Base-by-base conservation (phyloP, 2,888 invertebrate genomes). In the Zele albiditarsus region DNA sequence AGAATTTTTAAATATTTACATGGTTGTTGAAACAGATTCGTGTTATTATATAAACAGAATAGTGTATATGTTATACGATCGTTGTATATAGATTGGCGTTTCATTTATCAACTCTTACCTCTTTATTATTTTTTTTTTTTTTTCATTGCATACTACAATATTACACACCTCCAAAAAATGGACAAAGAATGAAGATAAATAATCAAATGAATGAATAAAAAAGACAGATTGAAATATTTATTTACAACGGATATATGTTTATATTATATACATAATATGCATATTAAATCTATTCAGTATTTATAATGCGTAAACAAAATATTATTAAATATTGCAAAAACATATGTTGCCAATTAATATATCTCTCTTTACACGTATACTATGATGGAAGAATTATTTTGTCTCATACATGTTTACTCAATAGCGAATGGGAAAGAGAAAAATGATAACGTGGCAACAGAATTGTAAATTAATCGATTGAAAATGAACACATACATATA, bases 1-100 rank as follows among this genome's bases (percentile, higher is more conserved):
- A 71, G 77, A 69, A 77, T 82, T 81, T 81, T 79, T 81, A 82
- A 80, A 81, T 80, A 81, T 82, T 82, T 82, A 81, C 76, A 77
- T 81, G 80, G 20, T 79, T 80, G 79, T 81, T 83, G 76, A 79
- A 20, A 79, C 77, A 77, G 5, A 75, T 78, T 79, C 75, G 77
- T 82, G 81, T 82, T 82, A 81, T 80, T 53, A 53, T 20, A 23
- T 53, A 53, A 20, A 80, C 67, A 65, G 78, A 77, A 74, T 38
- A 38, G 69, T 75, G 73, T 79, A 73, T 78, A 77, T 63, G 16
- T 60, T 69, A 75, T 71, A 33, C 58, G 20, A 60, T 71, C 16
- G 38, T 63, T 71, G 71, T 71, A 71, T 23, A 53, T 49, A 33
- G 12, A 71, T 28, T 20, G 33, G 10, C 16, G 31, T 20, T 20